These are phyloP conservation scores for Noctilio leporinus DNA, from an alignment of 2,113 vertebrate species.

Conservation along the genomic window DNA sequence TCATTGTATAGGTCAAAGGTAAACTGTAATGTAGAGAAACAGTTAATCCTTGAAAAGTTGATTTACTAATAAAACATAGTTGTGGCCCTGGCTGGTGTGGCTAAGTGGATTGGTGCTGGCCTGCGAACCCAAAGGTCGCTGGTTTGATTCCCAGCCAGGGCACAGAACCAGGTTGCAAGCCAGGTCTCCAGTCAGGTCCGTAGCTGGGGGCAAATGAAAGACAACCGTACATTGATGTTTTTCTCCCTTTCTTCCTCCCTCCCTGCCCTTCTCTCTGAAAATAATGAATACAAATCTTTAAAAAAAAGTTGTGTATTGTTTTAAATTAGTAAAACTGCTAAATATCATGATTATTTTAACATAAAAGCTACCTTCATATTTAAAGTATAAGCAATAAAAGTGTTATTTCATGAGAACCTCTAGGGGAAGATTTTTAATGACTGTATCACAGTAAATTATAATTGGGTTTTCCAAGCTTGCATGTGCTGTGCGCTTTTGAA, in stretches of 20 bases:
- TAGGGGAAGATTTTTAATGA: conserved; percentile 23
- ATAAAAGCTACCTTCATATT: neutral
- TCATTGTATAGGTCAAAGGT: neutral
- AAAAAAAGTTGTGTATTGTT: neutral
- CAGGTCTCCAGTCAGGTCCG: too few species aligned
- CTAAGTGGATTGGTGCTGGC: too few species aligned
- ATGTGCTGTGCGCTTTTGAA: conserved; percentile 24
- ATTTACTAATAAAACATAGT: neutral
- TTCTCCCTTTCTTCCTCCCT: too few species aligned
- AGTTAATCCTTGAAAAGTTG: neutral
- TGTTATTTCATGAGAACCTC: neutral
- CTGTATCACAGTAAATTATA: conserved; percentile 31
- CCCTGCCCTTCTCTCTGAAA: too few species aligned
- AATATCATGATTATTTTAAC: neutral
- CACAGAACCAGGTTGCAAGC: too few species aligned
- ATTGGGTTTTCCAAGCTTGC: neutral
- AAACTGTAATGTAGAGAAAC: neutral
- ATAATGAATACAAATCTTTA: too few species aligned
- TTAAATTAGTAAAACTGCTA: neutral
- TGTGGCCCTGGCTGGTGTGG: too few species aligned
- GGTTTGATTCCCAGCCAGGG: too few species aligned
- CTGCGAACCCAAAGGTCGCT: too few species aligned
- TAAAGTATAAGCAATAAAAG: neutral
- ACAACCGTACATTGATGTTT: too few species aligned
- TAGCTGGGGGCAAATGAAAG: too few species aligned